phyloP scores from a whole-genome alignment of 2,113 vertebrate species.

The Tupaia chinensis region DNA sequence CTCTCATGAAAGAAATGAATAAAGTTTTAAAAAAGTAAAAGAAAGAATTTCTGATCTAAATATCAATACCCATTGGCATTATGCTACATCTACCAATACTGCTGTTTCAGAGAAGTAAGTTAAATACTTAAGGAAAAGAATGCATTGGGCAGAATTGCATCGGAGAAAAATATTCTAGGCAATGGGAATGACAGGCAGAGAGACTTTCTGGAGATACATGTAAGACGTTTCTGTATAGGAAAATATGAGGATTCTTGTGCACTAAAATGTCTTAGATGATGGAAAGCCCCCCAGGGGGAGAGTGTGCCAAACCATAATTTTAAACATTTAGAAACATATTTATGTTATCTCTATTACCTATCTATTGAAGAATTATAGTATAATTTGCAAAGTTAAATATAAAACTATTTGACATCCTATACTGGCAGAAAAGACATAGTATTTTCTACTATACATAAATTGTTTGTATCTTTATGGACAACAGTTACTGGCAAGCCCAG shows the following conservation, averaged over 20 bases:
- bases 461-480: not conserved
- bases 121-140: slow-evolving; percentile 2
- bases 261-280: not conserved
- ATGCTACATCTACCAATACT: not conserved
- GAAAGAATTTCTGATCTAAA: too few relatives aligned
- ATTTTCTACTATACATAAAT: not conserved
- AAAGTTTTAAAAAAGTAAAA: too few relatives aligned
- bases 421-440: not conserved
- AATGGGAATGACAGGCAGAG: not conserved
- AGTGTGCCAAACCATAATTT: not conserved
- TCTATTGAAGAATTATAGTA: not conserved
- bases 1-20: too few relatives aligned
- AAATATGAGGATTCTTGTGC: not conserved
- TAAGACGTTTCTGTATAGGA: not conserved
- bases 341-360: not conserved
- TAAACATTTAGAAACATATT: not conserved
- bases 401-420: not conserved
- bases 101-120: not conserved
- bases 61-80: not conserved
- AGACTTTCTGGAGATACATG: not conserved
- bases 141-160: not conserved
- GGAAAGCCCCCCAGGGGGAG: too few relatives aligned
- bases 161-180: not conserved
- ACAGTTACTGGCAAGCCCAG: not conserved
- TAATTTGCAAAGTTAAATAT: not conserved